A percentile compares a stretch with the other conserved stretches of the same genome.
Conservation (phyloP, 2,888 invertebrate genomes). For the Perdita meconis region DNA sequence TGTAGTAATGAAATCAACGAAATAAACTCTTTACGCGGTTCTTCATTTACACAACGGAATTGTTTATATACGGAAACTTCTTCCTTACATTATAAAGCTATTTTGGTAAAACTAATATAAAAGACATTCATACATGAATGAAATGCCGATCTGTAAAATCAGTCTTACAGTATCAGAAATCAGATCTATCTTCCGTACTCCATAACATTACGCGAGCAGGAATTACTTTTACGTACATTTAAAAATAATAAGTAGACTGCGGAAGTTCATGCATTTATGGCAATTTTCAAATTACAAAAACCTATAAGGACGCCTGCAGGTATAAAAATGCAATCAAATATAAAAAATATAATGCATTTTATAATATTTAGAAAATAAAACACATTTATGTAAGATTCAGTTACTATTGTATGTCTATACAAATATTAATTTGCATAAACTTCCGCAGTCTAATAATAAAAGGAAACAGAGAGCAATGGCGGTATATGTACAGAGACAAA, state of each 20-base stretch:
- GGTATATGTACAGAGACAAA: constrained; percentile 45
- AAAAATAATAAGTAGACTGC: too few relatives aligned
- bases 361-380: too few relatives aligned
- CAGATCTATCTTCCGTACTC: constrained; percentile 13
- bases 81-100: constrained; percentile 37
- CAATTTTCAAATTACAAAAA: too few relatives aligned
- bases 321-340: too few relatives aligned
- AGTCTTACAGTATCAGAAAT: constrained; percentile 52
- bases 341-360: too few relatives aligned
- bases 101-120: constrained; percentile 39
- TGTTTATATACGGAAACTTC: constrained; percentile 1
- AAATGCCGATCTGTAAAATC: constrained; percentile 51
- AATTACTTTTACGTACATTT: constrained; percentile 39
- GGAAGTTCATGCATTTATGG: too few relatives aligned
- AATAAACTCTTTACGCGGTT: constrained; percentile 6
- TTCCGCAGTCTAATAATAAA: too few relatives aligned
- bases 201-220: constrained; percentile 20
- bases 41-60: constrained; percentile 17
- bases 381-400: too few relatives aligned
- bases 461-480: constrained; percentile 26
- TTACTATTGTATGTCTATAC: too few relatives aligned
- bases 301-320: too few relatives aligned
- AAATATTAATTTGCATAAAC: too few relatives aligned
- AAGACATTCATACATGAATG: constrained; percentile 54
- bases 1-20: constrained; percentile 10